phyloP scores from a whole-genome alignment of 1,140 invertebrate genomes.

The Belonocnema kinseyi region DNA sequence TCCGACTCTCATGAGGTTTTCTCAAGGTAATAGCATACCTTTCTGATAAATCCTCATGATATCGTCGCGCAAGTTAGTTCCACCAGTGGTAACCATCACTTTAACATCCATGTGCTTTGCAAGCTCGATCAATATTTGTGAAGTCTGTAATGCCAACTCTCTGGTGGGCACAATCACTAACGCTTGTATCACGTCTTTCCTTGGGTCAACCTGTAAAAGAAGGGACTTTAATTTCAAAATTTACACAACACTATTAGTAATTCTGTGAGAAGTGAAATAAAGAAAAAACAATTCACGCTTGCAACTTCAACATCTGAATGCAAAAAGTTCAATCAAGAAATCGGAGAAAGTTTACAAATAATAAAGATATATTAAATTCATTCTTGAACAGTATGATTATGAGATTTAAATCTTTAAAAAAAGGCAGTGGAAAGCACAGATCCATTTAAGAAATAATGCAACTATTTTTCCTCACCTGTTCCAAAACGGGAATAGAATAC shows the following conservation, averaged over 20 bases:
- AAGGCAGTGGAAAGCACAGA: no score
- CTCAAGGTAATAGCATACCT: constrained; percentile 75
- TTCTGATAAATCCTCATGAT: constrained; percentile 99
- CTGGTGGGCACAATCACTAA: constrained; percentile 99
- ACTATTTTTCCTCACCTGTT: constrained; percentile 77
- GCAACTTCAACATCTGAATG: no score
- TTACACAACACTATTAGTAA: neutral
- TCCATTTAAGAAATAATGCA: no score
- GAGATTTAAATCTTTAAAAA: no score
- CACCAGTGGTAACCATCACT: constrained; percentile 99
- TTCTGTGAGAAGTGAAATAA: no score
- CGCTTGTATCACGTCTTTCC: constrained; percentile 95
- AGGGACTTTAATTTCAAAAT: neutral
- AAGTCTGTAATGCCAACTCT: constrained; percentile 99
- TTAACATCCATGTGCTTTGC: constrained; percentile 96
- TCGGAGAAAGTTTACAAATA: no score
- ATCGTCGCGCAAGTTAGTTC: constrained; percentile 98
- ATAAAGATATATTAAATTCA: no score
- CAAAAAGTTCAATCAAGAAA: no score
- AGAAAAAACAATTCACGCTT: no score
- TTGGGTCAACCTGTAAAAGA: constrained; percentile 86
- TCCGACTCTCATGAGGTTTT: neutral
- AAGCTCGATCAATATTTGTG: constrained; percentile 99
- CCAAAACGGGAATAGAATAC: constrained; percentile 98
- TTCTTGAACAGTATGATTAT: no score